Conservation (phyloP, 2,888 invertebrate genomes). For the Teleogryllus oceanicus region DNA sequence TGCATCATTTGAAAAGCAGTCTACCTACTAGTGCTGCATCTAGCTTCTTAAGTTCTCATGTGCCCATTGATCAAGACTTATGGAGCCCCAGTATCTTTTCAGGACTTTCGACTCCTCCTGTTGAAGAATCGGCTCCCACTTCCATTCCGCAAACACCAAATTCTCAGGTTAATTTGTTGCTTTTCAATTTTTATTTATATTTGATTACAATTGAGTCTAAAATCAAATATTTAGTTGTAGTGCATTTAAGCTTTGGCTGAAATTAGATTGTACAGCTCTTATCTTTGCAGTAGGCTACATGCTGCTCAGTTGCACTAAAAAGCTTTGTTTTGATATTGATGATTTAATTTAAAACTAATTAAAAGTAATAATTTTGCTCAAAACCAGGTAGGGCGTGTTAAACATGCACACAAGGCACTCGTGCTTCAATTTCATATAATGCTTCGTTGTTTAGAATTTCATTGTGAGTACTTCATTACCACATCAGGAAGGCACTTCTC, state of each 20-base stretch:
- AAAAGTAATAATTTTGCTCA: no score
- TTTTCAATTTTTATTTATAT: slow-evolving; percentile 22
- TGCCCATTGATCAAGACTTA: slow-evolving; percentile 36
- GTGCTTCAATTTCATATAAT: neutral
- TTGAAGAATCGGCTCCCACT: slow-evolving; percentile 48
- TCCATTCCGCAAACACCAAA: slow-evolving; percentile 54
- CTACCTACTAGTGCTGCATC: slow-evolving; percentile 38
- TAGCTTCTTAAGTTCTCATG: slow-evolving; percentile 45
- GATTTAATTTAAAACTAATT: neutral
- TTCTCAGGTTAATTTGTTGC: slow-evolving; percentile 42
- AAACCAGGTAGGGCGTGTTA: neutral
- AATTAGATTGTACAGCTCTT: neutral
- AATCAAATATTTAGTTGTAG: no score
- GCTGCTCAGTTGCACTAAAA: neutral
- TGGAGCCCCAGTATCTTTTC: slow-evolving; percentile 42
- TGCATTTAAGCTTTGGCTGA: neutral
- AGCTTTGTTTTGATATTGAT: neutral
- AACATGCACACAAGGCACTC: neutral
- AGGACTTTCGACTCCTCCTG: slow-evolving; percentile 44
- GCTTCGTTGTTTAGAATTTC: slow-evolving; percentile 36
- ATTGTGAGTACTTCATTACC: slow-evolving; percentile 40
- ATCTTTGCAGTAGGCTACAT: neutral
- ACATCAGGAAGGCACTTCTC: slow-evolving; percentile 62
- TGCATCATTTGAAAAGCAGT: slow-evolving; percentile 24
- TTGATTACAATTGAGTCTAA: no score